Evolutionary conservation across 2,797 vertebrate species (phyloP).

Genomic region (Galagoides demidoff): DNA sequence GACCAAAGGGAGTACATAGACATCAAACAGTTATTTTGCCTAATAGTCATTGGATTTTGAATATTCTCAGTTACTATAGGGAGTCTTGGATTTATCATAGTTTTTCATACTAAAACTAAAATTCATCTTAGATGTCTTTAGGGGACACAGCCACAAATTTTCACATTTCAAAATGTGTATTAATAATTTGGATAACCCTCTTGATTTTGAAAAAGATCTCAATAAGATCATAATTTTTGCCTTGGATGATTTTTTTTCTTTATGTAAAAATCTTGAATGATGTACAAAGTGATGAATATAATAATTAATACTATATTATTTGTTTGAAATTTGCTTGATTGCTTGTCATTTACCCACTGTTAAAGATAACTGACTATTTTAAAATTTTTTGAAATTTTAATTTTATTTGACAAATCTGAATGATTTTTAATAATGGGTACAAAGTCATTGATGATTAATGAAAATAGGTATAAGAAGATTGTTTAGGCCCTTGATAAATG

Average conservation of each 20-base stretch:
- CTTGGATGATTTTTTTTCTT: neutral
- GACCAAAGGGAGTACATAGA: neutral
- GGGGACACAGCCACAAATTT: neutral
- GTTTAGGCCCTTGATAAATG: neutral
- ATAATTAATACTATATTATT: neutral
- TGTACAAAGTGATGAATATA: neutral
- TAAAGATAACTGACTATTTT: constrained; percentile 44
- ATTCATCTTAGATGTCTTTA: neutral
- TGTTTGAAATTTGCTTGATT: neutral
- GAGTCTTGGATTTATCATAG: neutral
- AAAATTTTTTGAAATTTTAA: constrained; percentile 11
- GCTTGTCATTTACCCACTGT: neutral
- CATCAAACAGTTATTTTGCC: neutral
- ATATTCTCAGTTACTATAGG: neutral
- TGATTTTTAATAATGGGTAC: constrained; percentile 34
- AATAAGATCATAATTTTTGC: neutral
- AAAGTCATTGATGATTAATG: constrained; percentile 1
- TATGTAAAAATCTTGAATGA: neutral
- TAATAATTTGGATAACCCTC: neutral
- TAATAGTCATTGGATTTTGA: neutral
- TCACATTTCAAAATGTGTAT: neutral
- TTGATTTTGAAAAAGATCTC: neutral
- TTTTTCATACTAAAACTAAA: neutral
- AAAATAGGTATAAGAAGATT: constrained; percentile 38
- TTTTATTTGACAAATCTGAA: constrained; percentile 32